Evolutionary conservation across 2,113 vertebrate genomes (phyloP).

Genomic region (Engraulis encrasicolus): DNA sequence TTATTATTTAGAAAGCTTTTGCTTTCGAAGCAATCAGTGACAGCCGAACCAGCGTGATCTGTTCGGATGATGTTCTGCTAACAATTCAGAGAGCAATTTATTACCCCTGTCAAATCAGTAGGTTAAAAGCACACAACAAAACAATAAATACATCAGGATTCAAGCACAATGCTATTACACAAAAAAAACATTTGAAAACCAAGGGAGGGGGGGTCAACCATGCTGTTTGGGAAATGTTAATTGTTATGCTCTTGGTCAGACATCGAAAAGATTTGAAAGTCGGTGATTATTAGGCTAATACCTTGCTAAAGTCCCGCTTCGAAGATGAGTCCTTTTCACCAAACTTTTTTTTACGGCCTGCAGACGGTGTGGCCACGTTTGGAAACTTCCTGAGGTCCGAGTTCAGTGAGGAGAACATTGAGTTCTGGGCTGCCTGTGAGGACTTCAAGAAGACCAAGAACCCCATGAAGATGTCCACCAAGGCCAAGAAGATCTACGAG

Average conservation of each 20-base stretch:
- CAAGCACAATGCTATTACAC: no score
- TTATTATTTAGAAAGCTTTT: neutral
- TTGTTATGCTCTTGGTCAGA: no score
- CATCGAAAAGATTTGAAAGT: no score
- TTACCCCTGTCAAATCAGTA: neutral
- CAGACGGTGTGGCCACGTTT: conserved; percentile 85
- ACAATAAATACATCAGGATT: neutral
- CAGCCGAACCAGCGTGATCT: neutral
- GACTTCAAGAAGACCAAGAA: conserved; percentile 91
- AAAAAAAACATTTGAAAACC: no score
- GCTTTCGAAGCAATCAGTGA: neutral
- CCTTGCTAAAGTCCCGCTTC: no score
- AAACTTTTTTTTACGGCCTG: no score
- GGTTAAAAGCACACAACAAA: neutral
- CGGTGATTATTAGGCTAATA: no score
- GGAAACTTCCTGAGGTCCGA: conserved; percentile 91
- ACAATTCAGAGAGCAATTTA: neutral
- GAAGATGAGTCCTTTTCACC: no score
- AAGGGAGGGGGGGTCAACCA: no score
- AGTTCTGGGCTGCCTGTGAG: conserved; percentile 96
- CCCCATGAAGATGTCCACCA: conserved; percentile 80
- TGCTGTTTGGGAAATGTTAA: no score
- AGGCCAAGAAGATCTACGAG: conserved; percentile 93
- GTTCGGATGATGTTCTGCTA: neutral
- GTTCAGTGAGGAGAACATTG: conserved; percentile 94